These are phyloP conservation scores for Zelleria hepariella DNA, from an alignment of 2,888 invertebrate genomes.

Conservation along the genomic window DNA sequence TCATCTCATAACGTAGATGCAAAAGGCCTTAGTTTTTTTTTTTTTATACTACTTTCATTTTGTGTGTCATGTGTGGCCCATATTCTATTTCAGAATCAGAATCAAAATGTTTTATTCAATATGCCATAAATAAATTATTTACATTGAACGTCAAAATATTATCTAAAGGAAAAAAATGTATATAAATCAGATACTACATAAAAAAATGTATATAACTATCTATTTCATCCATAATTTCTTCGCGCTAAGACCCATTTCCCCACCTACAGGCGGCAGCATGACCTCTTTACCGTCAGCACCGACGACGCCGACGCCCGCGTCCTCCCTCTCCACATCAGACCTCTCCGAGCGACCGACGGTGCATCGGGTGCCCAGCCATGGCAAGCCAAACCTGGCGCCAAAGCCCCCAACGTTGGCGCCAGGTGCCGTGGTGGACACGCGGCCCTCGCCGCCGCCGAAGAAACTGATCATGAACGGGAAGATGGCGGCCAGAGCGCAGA, in stretches of 20 bases:
- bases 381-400: slow-evolving; percentile 88
- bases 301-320: slow-evolving; percentile 38
- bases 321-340: slow-evolving; percentile 59
- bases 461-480: slow-evolving; percentile 73
- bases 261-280: slow-evolving; percentile 56
- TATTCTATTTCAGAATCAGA: too few relatives aligned
- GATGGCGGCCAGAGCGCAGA: slow-evolving; percentile 81
- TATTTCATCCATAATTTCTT: neutral
- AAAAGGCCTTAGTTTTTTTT: too few relatives aligned
- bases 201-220: too few relatives aligned
- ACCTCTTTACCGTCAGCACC: slow-evolving; percentile 49
- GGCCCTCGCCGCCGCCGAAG: slow-evolving; percentile 78
- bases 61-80: too few relatives aligned
- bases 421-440: slow-evolving; percentile 64
- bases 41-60: too few relatives aligned
- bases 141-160: too few relatives aligned
- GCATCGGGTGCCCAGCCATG: slow-evolving; percentile 68
- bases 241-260: neutral
- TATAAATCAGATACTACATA: too few relatives aligned
- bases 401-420: slow-evolving; percentile 76
- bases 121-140: too few relatives aligned
- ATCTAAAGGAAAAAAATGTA: too few relatives aligned
- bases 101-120: too few relatives aligned
- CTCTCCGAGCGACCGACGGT: slow-evolving; percentile 49
- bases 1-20: too few relatives aligned